A percentile compares a stretch with the other conserved stretches of the same genome.
Conservation (phyloP, 2,888 invertebrate genomes). For the Odontocolon sp. region DNA sequence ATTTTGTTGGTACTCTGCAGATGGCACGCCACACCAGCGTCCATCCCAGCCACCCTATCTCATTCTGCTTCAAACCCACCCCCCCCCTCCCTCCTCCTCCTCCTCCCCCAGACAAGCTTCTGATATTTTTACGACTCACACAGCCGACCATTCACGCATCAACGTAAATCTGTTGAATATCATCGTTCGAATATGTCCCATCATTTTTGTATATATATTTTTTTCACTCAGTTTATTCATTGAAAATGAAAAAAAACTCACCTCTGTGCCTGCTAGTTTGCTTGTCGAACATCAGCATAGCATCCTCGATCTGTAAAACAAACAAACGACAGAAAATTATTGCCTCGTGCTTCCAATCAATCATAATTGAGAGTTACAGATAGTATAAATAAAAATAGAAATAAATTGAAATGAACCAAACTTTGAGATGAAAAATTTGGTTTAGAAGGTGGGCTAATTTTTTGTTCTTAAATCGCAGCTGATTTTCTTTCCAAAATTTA, state of each 20-base stretch:
- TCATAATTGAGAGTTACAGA: conserved; percentile 7
- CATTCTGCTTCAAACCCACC: conserved; percentile 12
- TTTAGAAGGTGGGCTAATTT: conserved; percentile 14
- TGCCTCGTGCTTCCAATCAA: neutral
- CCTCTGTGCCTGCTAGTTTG: conserved; percentile 99
- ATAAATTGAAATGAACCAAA: conserved; percentile 1
- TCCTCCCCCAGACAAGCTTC: neutral
- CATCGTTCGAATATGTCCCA: neutral
- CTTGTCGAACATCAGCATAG: conserved; percentile 99
- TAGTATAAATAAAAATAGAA: neutral
- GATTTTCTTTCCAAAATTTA: conserved; percentile 70
- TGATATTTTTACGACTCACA: conserved; percentile 29
- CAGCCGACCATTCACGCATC: conserved; percentile 14
- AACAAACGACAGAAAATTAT: conserved; percentile 63
- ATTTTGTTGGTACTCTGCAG: conserved; percentile 59
- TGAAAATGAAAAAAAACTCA: conserved; percentile 76
- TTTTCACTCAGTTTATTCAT: neutral
- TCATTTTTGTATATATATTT: neutral
- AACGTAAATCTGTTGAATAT: conserved; percentile 37
- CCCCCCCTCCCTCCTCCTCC: neutral
- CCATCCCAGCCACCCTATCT: conserved; percentile 18
- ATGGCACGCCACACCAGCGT: conserved; percentile 40
- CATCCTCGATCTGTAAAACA: conserved; percentile 98
- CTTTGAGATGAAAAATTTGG: neutral
- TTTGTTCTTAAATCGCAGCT: conserved; percentile 73